Evolutionary conservation across 2,888 invertebrate species (phyloP).

Genomic region (Apamea anceps): DNA sequence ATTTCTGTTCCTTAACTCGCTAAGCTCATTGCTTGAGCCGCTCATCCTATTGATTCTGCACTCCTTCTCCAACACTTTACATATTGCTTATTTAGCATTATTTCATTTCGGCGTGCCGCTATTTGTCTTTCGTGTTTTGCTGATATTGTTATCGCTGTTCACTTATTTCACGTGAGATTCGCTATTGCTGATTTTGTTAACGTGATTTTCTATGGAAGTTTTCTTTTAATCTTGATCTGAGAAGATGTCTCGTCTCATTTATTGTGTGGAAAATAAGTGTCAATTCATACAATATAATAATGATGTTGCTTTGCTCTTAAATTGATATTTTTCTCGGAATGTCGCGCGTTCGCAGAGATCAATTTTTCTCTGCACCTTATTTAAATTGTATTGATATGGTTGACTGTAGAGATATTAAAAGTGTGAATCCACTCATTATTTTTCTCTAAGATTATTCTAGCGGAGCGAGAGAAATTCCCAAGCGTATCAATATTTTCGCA

Average conservation of each 20-base stretch:
- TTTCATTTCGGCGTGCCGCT: constrained; percentile 83
- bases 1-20: not conserved
- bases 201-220: constrained; percentile 49
- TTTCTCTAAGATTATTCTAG: constrained; percentile 33
- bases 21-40: constrained; percentile 56
- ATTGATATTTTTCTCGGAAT: constrained; percentile 24
- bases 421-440: constrained; percentile 52
- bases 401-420: constrained; percentile 18
- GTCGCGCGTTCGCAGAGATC: not conserved
- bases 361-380: constrained; percentile 23
- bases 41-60: constrained; percentile 81
- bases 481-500: constrained; percentile 15
- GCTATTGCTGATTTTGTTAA: constrained; percentile 57
- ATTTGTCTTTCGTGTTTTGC: constrained; percentile 83
- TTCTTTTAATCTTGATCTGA: constrained; percentile 33
- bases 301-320: constrained; percentile 1
- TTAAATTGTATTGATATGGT: constrained; percentile 35
- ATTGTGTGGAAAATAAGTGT: constrained; percentile 35
- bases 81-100: constrained; percentile 89
- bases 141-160: constrained; percentile 77
- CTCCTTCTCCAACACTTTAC: constrained; percentile 85
- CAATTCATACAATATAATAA: constrained; percentile 17
- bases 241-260: not conserved
- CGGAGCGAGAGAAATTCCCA: not conserved
- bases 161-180: constrained; percentile 60